Base-by-base conservation (phyloP, 1,140 invertebrate genomes). In the Pantala flavescens region DNA sequence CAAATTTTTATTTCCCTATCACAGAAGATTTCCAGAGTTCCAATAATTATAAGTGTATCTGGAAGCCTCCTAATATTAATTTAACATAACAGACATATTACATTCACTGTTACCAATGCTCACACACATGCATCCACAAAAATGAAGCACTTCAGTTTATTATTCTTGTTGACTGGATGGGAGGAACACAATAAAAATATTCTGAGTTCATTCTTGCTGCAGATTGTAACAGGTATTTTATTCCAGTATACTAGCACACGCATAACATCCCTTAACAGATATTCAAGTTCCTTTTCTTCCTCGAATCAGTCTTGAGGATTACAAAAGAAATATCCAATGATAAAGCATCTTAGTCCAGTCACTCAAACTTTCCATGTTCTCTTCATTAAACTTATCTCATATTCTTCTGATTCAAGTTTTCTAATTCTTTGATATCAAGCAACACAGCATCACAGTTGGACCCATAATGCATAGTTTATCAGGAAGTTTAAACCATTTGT, bases 361-460 rank as follows among this genome's bases (percentile, higher is more conserved):
- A 16, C 49, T 63, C n/a, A 63, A 63, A 16, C 49, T 63, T 21
- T 19, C n/a, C 16, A 21, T 63, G 2, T 63, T 63, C n/a, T 16
- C n/a, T 21, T 63, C 5, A 3, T 63, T 16, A 63, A 63, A 21
- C 5, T 63, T 12, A 63, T 7, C 14, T 7, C 1, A 63, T 5
- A 19, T 19, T 21, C 12, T 7, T 63, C 3, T 5, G 3, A 63
- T 7, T 16, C 49, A 63, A 19, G 3, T 19, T 63, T 63, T 12
- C 28, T 5, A 21, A 7, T 14, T 63, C 12, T 14, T 7, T 63
- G 14, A 21, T 19, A 3, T 19, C 16, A 1, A 21, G n/a, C 1
- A 63, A 21, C 49, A 63, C 49, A 63, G 49, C 49, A 63, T 63
- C 49, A 63, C 49, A 63, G 49, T 63, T 63, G 49, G 49, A 63